phyloP scores from a whole-genome alignment of 1,140 invertebrate species.

The Ganaspis sp. region DNA sequence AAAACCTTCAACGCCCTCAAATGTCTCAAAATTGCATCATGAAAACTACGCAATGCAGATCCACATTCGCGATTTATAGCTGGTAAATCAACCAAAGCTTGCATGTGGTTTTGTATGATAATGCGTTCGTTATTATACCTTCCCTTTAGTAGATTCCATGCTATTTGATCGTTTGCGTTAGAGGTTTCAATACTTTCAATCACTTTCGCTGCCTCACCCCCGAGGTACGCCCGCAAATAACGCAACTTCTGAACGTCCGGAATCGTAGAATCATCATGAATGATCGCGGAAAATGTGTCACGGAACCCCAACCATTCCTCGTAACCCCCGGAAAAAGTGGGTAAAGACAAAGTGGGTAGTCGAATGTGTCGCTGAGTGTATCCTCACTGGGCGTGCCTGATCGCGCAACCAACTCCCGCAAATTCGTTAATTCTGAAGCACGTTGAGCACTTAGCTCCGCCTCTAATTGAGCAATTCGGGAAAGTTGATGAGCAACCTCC shows the following conservation, averaged over 20 bases:
- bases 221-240: neutral
- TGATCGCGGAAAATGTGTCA: neutral
- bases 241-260: neutral
- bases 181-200: neutral
- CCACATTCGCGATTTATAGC: slow-evolving; percentile 48
- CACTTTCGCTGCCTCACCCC: neutral
- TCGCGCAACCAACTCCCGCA: neutral
- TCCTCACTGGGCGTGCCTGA: neutral
- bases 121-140: slow-evolving; percentile 67
- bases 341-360: neutral
- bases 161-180: neutral
- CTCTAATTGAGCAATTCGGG: neutral
- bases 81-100: slow-evolving; percentile 53
- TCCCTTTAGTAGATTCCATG: slow-evolving; percentile 47
- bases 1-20: slow-evolving; percentile 59
- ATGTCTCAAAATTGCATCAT: slow-evolving; percentile 62
- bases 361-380: neutral
- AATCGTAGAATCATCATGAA: neutral
- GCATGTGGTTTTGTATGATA: slow-evolving; percentile 63
- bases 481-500: neutral
- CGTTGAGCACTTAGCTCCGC: neutral
- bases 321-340: neutral
- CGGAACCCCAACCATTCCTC: neutral
- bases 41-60: slow-evolving; percentile 56
- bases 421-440: neutral